These are phyloP conservation scores for Incurvaria masculella DNA, from an alignment of 2,888 invertebrate genomes.

Conservation along the genomic window DNA sequence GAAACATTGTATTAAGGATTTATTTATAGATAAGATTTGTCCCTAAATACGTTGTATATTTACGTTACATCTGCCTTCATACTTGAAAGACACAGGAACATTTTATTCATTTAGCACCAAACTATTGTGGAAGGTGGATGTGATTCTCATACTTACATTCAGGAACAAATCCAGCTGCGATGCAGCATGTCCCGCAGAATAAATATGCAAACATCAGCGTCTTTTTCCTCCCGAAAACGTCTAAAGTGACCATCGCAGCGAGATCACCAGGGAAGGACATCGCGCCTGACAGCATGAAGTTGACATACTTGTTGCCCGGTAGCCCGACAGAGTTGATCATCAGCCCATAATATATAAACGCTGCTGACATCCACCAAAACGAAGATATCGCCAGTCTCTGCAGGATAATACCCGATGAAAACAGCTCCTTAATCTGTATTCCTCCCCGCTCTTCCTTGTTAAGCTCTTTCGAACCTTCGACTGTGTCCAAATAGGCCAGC, in stretches of 20 bases:
- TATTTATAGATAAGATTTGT: too few species aligned
- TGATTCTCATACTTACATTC: conserved; percentile 41
- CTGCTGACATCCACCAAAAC: conserved; percentile 74
- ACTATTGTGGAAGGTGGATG: too few species aligned
- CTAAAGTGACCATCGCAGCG: conserved; percentile 60
- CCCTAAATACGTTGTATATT: too few species aligned
- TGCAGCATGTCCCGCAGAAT: conserved; percentile 51
- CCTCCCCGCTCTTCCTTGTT: not conserved
- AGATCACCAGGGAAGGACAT: conserved; percentile 72
- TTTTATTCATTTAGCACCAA: too few species aligned
- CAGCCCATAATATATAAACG: conserved; percentile 77
- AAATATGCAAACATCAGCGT: conserved; percentile 60
- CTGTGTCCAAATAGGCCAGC: not conserved
- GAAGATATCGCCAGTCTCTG: conserved; percentile 29
- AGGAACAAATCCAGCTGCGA: conserved; percentile 52
- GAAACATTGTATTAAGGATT: too few species aligned
- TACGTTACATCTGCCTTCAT: too few species aligned
- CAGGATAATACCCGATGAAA: conserved; percentile 36
- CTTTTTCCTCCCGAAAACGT: conserved; percentile 60
- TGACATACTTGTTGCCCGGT: conserved; percentile 73
- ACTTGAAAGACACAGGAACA: too few species aligned
- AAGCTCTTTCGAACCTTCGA: not conserved
- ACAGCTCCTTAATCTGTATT: conserved; percentile 24
- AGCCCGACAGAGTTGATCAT: conserved; percentile 74
- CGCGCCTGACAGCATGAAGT: conserved; percentile 67